Evolutionary conservation across 2,888 invertebrate species (phyloP).

Genomic region (Crocallis elinguaria): DNA sequence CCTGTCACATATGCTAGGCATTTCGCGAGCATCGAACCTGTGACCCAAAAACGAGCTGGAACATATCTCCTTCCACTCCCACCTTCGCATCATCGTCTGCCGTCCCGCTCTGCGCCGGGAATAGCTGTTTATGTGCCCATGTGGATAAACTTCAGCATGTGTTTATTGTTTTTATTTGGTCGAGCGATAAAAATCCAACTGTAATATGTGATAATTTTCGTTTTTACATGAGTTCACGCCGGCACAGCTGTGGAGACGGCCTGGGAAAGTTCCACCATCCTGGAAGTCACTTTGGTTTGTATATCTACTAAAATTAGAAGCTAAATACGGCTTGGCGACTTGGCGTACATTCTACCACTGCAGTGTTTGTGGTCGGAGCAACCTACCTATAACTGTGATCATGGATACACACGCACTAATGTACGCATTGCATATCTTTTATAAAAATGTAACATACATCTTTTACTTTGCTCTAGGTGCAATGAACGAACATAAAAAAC

Average conservation of each 20-base stretch:
- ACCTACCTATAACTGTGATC: too few relatives aligned
- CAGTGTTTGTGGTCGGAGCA: too few relatives aligned
- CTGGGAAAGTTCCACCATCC: not conserved
- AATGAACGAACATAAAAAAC: too few relatives aligned
- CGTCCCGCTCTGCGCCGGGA: constrained; percentile 19
- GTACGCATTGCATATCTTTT: too few relatives aligned
- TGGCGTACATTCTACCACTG: too few relatives aligned
- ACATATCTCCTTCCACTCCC: constrained; percentile 15
- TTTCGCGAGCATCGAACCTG: constrained; percentile 56
- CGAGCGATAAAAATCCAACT: not conserved
- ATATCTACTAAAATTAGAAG: not conserved
- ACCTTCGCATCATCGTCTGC: not conserved
- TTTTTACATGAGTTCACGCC: not conserved
- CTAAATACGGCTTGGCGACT: too few relatives aligned
- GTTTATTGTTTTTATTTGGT: constrained; percentile 10
- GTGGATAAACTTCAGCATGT: constrained; percentile 5
- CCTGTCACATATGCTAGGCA: constrained; percentile 32
- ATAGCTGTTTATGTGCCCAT: not conserved
- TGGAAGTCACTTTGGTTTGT: not conserved
- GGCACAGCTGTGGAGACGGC: not conserved
- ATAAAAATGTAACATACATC: too few relatives aligned
- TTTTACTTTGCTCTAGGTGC: too few relatives aligned
- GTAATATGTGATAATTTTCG: not conserved
- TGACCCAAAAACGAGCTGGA: constrained; percentile 56
- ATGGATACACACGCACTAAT: too few relatives aligned